Evolutionary conservation across 2,888 invertebrate species (phyloP).

Genomic region (Eilema depressum): DNA sequence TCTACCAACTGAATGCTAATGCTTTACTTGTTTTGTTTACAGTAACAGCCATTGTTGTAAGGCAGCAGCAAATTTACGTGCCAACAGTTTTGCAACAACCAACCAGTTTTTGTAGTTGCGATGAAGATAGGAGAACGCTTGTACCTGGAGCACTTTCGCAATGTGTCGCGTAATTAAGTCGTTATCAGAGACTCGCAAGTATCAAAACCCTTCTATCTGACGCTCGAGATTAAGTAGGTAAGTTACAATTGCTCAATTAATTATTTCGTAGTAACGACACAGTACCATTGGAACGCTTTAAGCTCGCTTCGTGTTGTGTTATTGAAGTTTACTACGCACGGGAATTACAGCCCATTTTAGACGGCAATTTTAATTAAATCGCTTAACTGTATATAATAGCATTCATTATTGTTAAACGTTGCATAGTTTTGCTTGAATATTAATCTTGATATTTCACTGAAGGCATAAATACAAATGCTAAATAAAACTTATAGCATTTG

Average conservation of each 20-base stretch:
- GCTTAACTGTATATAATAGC: conserved; percentile 35
- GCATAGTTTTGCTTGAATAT: conserved; percentile 29
- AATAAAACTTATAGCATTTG: conserved; percentile 26
- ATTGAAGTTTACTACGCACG: conserved; percentile 46
- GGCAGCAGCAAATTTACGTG: conserved; percentile 64
- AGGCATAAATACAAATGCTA: conserved; percentile 17
- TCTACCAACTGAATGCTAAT: conserved; percentile 61
- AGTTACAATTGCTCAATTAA: conserved; percentile 66
- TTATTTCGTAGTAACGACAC: conserved; percentile 52
- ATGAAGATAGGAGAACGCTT: conserved; percentile 76
- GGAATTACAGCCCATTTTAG: conserved; percentile 51
- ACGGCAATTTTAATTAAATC: conserved; percentile 56
- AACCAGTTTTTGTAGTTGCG: conserved; percentile 75
- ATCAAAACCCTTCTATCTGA: conserved; percentile 62
- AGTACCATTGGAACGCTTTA: conserved; percentile 31
- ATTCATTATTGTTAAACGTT: conserved; percentile 35
- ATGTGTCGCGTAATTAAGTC: conserved; percentile 60
- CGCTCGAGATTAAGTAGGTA: conserved; percentile 62
- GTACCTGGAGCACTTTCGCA: conserved; percentile 59
- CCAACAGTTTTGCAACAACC: conserved; percentile 67
- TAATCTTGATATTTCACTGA: conserved; percentile 27
- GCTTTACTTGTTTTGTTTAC: conserved; percentile 75
- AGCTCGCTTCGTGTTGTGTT: conserved; percentile 42
- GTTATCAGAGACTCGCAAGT: conserved; percentile 55
- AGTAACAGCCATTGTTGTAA: conserved; percentile 74